Evolutionary conservation across 2,888 invertebrate genomes (phyloP).

Genomic region (Cheilosia pagana): DNA sequence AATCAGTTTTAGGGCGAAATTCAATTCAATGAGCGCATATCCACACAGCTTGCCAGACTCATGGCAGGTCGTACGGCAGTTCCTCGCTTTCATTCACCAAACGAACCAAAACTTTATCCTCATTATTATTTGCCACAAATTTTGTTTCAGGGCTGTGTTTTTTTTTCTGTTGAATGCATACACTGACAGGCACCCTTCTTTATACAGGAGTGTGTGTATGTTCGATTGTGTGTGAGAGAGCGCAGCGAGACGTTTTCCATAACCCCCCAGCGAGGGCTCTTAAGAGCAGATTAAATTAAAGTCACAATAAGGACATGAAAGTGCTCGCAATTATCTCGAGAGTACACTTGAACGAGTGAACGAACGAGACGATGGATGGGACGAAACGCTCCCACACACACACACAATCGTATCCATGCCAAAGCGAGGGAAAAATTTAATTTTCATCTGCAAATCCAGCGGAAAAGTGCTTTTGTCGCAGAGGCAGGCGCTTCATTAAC

Average conservation of each 20-base stretch:
- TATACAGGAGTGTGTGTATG: not conserved
- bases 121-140: conserved; percentile 65
- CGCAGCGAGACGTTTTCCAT: not conserved
- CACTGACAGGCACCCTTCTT: conserved; percentile 6
- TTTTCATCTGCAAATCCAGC: conserved; percentile 72
- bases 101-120: conserved; percentile 44
- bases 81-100: conserved; percentile 24
- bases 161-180: conserved; percentile 40
- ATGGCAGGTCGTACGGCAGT: not conserved
- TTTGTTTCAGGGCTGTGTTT: conserved; percentile 45
- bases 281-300: conserved; percentile 74
- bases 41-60: conserved; percentile 13
- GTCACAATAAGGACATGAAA: conserved; percentile 74
- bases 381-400: not conserved
- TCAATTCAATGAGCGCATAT: conserved; percentile 44
- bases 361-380: conserved; percentile 35
- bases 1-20: conserved; percentile 56
- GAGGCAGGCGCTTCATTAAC: conserved; percentile 67
- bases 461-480: conserved; percentile 73
- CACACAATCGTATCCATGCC: not conserved
- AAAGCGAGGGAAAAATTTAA: conserved; percentile 46
- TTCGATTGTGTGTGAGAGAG: too few species aligned
- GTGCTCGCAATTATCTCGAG: conserved; percentile 75
- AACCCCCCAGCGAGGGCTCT: conserved; percentile 50
- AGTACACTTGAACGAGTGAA: conserved; percentile 67